phyloP scores from a whole-genome alignment of 1,140 invertebrate genomes.

The Paraescarpia echinospica region DNA sequence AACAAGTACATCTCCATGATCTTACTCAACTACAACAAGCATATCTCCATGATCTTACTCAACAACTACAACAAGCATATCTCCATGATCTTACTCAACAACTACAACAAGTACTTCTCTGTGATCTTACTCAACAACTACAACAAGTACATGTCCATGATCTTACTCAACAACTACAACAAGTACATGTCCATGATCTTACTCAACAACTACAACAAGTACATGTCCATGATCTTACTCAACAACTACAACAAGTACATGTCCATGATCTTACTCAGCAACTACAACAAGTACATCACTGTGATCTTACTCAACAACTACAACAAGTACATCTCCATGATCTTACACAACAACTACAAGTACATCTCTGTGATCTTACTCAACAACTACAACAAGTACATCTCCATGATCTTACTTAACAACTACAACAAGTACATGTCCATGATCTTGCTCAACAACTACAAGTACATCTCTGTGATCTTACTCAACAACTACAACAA shows the following conservation, averaged over 20 bases:
- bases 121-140: constrained; percentile 67
- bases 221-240: no score
- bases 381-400: no score
- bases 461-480: no score
- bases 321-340: no score
- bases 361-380: no score
- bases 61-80: background rate
- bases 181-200: no score
- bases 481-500: no score
- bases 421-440: constrained; percentile 71
- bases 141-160: background rate
- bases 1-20: background rate
- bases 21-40: background rate
- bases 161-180: background rate
- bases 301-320: no score
- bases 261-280: constrained; percentile 77
- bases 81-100: background rate
- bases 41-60: background rate
- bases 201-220: no score
- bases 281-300: background rate
- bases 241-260: constrained; percentile 66
- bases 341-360: no score
- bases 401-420: no score
- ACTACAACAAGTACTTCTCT: constrained; percentile 84
- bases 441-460: constrained; percentile 70